Evolutionary conservation across 2,797 vertebrate genomes (phyloP), one percentile per base, ranked within the genome.

Genomic region (Mormyrops attenuatus): DNA sequence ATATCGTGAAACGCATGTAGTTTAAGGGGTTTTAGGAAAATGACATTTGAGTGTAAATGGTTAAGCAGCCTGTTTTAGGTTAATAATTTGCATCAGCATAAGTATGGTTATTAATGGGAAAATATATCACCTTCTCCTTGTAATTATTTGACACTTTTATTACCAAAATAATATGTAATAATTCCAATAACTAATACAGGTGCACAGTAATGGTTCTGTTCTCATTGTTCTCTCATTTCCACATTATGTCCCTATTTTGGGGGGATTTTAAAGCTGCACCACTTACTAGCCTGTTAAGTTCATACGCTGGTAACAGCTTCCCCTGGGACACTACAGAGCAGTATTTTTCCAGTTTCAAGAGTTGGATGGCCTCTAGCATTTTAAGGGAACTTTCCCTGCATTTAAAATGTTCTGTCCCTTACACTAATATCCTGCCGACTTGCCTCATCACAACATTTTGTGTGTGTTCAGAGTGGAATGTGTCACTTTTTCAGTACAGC

Each of bases 61-160:
- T 55, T 55, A 55, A 84, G 41, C 50, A 82, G 49, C 20, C 52
- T 44, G 34, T 89, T 82, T 88, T 88, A 88, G 73, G 66, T 47
- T 77, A 13, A 34, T 77, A 38, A 34, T 17, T 80, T 17, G 69
- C 69, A 69, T 17, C 5, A 41, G 49, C 22, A 34, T 41, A 44
- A 55, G 53, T 30, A 57, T 47, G 49, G 38, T 44, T 26, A 89
- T 89, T 82, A 60, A 89, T 60, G 50, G 73, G 38, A 34, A 87
- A 89, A 85, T 89, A 50, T 85, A 34, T 80, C 34, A 85, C 52
- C n/a, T 15, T 13, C 2, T 85, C 41, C 73, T 41, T 82, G 17
- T 57, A 8, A 55, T 44, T 60, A 84, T 44, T 82, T 44, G 41
- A 47, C 20, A 41, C 41, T 47, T 82, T 82, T 82, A 82, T 82